phyloP scores from a whole-genome alignment of 1,140 invertebrate species.

The Temnothorax longispinosus region DNA sequence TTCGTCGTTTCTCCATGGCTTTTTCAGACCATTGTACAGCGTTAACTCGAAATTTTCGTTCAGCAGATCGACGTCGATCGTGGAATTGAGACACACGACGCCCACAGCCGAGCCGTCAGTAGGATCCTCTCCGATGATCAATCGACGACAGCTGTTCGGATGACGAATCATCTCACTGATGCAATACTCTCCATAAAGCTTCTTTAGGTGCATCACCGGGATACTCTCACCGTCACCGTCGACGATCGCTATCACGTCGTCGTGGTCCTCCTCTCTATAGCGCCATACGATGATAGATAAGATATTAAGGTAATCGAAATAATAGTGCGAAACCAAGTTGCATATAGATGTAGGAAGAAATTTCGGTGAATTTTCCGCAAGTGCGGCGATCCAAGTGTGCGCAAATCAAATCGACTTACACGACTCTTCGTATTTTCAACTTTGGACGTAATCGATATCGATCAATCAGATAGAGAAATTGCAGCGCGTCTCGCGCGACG shows the following conservation, averaged over 20 bases:
- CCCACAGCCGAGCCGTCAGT: constrained; percentile 86
- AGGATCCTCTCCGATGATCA: constrained; percentile 84
- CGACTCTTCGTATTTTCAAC: constrained; percentile 85
- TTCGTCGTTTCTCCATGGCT: constrained; percentile 64
- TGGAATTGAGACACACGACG: constrained; percentile 88
- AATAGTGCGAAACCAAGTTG: too few species aligned
- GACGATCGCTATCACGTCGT: constrained; percentile 90
- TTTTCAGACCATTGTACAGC: constrained; percentile 88
- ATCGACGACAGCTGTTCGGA: constrained; percentile 73
- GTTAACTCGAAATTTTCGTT: constrained; percentile 90
- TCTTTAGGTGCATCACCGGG: constrained; percentile 82
- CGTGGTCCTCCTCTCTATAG: constrained; percentile 89
- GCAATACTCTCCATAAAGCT: constrained; percentile 90
- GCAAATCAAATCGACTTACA: constrained; percentile 77
- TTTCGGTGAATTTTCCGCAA: too few species aligned
- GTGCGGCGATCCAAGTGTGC: too few species aligned
- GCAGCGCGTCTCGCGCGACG: constrained; percentile 35
- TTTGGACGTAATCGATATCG: constrained; percentile 82
- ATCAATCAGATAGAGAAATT: constrained; percentile 79
- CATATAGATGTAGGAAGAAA: too few species aligned
- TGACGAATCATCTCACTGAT: constrained; percentile 88
- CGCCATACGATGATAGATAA: not conserved
- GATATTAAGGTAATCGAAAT: too few species aligned
- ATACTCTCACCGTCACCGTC: constrained; percentile 82
- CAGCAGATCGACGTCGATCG: constrained; percentile 88